Evolutionary conservation across 2,113 vertebrate genomes (phyloP).

Genomic region (Heterocephalus glaber): DNA sequence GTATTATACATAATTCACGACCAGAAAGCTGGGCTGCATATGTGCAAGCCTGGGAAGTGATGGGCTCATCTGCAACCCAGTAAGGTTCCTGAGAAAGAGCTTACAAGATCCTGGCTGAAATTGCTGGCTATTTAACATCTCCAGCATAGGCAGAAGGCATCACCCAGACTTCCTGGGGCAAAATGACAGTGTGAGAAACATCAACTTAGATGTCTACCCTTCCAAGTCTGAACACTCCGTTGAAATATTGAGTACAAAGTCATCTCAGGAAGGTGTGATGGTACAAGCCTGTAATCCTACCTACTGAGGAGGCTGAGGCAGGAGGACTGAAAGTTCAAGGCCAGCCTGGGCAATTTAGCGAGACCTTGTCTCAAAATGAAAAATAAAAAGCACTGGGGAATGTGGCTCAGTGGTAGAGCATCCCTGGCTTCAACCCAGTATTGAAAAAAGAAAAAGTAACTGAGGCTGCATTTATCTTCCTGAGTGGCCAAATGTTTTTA

Average conservation of each 20-base stretch:
- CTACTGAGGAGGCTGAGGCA: neutral
- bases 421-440: neutral
- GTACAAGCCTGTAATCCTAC: neutral
- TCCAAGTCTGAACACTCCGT: neutral
- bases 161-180: neutral
- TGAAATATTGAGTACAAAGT: neutral
- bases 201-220: neutral
- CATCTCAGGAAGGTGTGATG: neutral
- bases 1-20: neutral
- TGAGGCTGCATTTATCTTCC: neutral
- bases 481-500: neutral
- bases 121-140: neutral
- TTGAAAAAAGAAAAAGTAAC: neutral
- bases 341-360: neutral
- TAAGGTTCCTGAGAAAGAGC: neutral
- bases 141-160: neutral
- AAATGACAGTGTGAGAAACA: neutral
- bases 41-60: neutral
- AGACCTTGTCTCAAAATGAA: neutral
- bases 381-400: neutral
- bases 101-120: neutral
- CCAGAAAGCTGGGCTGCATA: neutral
- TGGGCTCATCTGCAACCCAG: neutral
- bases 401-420: neutral
- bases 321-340: neutral